A percentile compares a stretch with the other conserved stretches of the same genome.
phyloP scores from a whole-genome alignment of 2,797 vertebrate genomes.

The Odontamblyopus rebecca region DNA sequence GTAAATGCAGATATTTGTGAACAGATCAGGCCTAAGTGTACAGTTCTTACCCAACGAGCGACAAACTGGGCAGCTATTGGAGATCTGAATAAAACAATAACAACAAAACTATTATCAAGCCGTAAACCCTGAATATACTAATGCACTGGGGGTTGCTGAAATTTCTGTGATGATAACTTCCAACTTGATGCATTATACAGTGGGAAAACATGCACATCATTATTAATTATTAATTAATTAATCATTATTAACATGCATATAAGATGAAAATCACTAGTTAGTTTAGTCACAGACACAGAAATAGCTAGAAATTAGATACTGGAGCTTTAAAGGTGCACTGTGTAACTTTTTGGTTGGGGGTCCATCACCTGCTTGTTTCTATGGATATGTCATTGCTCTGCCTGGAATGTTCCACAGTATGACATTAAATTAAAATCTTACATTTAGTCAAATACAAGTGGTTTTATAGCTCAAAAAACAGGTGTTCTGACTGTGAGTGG shows the following conservation, averaged over 20 bases:
- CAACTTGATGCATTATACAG: neutral
- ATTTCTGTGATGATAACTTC: neutral
- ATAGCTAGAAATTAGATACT: neutral
- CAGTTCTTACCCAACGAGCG: neutral
- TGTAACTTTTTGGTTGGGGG: too few relatives aligned
- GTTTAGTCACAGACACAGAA: neutral
- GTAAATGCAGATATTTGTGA: neutral
- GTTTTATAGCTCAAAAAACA: too few relatives aligned
- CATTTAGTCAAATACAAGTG: too few relatives aligned
- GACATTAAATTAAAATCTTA: too few relatives aligned
- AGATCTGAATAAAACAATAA: too few relatives aligned
- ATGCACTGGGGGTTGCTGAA: neutral
- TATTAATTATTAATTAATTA: too few relatives aligned
- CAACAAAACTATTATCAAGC: neutral
- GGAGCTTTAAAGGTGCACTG: neutral
- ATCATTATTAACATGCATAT: too few relatives aligned
- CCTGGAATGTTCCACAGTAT: too few relatives aligned
- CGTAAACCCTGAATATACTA: neutral
- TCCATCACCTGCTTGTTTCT: too few relatives aligned
- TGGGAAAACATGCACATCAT: neutral
- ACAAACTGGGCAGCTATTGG: too few relatives aligned
- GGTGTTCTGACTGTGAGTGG: too few relatives aligned
- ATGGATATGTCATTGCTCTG: too few relatives aligned
- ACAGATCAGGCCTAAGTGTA: neutral
- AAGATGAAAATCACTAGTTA: neutral